phyloP scores from a whole-genome alignment of 2,113 vertebrate genomes.

The Puma concolor region DNA sequence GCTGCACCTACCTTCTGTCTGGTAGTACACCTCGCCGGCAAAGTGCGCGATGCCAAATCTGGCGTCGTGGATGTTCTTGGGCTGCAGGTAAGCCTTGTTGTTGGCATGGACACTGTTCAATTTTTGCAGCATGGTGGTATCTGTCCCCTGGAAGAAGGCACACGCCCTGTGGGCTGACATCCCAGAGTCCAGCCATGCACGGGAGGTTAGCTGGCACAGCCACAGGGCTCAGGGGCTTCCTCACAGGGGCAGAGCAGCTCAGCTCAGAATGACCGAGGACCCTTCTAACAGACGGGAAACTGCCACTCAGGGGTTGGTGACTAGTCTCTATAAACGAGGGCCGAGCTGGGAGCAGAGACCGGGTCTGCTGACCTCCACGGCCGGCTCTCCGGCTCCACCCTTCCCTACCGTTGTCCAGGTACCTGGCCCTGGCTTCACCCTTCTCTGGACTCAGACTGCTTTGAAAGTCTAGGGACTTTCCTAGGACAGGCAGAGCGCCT shows the following conservation, averaged over 20 bases:
- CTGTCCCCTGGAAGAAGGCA: slow-evolving; percentile 91
- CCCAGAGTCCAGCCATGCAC: not conserved
- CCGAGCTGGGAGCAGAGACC: not conserved
- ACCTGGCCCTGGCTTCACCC: not conserved
- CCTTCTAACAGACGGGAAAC: not conserved
- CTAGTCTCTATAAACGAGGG: not conserved
- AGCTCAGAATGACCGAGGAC: not conserved
- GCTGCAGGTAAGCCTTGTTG: slow-evolving; percentile 90
- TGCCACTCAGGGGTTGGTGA: not conserved
- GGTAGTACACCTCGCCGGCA: slow-evolving; percentile 94
- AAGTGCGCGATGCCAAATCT: slow-evolving; percentile 95
- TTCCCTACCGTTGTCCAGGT: not conserved
- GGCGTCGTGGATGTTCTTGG: slow-evolving; percentile 91
- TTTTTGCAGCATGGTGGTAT: slow-evolving; percentile 94
- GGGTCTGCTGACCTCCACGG: not conserved
- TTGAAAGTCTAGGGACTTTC: not conserved
- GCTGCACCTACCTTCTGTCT: slow-evolving; percentile 90
- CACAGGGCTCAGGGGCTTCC: not conserved
- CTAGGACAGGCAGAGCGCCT: not conserved
- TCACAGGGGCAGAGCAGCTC: not conserved
- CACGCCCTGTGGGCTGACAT: not conserved
- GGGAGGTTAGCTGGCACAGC: not conserved
- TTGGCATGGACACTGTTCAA: slow-evolving; percentile 90
- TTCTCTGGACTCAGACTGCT: not conserved
- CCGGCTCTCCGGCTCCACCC: not conserved